Evolutionary conservation across 1,140 invertebrate species (phyloP), one percentile per base, ranked within the genome.

Genomic region (Protaetia brevitarsis): DNA sequence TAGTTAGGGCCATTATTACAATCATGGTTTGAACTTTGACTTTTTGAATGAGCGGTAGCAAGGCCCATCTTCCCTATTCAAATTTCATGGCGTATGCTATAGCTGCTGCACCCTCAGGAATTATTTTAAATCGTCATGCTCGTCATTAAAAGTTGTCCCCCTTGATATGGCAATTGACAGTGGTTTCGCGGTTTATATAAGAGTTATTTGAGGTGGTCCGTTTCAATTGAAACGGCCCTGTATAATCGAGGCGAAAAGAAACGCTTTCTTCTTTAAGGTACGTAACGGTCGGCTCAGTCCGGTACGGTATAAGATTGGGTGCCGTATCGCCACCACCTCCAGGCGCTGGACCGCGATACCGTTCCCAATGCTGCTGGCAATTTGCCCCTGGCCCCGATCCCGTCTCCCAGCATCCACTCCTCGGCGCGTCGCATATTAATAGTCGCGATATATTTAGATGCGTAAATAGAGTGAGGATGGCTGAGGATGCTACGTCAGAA

Each of bases 231-330:
- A 34, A 34, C n/a, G 31, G 6, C n/a, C n/a, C n/a, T 34, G 7
- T n/a, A 34, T 7, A 34, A 34, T 34, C n/a, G 7, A 34, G 7
- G 31, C 7, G n/a, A 34, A 7, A n/a, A 34, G 31, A 6, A 57
- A 57, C 19, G 19, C 26, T 58, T 58, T 58, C 28, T 58, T 58
- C 28, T 30, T 21, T 30, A 34, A 78, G 79, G 73, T 85, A 81
- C 77, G 80, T 84, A 78, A 84, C 81, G 67, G 79, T 85, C 74
- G 84, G 83, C 70, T 82, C 83, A 69, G 81, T 85, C 72, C 81
- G 83, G 67, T 85, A 84, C 77, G 82, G 82, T 30, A 82, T 84
- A 58, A 82, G 83, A 69, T 78, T 84, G 71, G 81, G 82, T 65
- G 75, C 79, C 27, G 75, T 79, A 65, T 78, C 76, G 29, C 76